phyloP scores from a whole-genome alignment of 2,797 vertebrate species.

The Phrynocephalus forsythii region DNA sequence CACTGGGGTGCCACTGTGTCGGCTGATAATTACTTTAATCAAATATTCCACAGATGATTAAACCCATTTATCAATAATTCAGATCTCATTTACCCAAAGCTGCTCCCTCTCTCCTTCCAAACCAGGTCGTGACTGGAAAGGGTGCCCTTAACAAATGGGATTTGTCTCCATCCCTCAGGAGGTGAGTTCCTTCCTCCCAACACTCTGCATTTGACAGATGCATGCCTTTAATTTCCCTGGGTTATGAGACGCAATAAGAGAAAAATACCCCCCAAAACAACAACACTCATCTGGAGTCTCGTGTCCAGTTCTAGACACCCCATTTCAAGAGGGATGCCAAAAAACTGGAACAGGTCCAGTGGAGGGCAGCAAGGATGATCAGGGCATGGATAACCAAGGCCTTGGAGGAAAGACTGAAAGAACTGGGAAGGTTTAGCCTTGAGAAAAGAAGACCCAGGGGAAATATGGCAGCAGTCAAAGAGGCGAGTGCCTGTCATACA shows the following conservation, averaged over 20 bases:
- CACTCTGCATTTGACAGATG: not conserved
- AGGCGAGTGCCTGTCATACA: no score
- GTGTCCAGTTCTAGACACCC: no score
- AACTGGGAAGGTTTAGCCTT: no score
- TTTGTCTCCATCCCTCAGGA: not conserved
- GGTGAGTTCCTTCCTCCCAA: not conserved
- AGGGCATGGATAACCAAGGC: no score
- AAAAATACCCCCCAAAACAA: not conserved
- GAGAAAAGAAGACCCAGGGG: no score
- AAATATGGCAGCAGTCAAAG: no score
- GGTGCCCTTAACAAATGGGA: constrained; percentile 3
- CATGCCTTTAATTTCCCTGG: not conserved
- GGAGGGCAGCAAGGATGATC: no score
- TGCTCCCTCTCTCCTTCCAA: not conserved
- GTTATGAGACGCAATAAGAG: not conserved
- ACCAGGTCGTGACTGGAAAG: not conserved
- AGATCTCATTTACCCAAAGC: not conserved
- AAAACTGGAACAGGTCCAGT: no score
- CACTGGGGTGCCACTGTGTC: fast-evolving
- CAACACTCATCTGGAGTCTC: not conserved
- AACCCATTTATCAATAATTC: not conserved
- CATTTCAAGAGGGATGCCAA: no score
- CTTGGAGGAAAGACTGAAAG: no score
- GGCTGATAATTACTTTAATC: constrained; percentile 25
- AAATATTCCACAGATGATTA: not conserved